Evolutionary conservation across 2,113 vertebrate species (phyloP).

Genomic region (Cyphomyrus plagiostoma): DNA sequence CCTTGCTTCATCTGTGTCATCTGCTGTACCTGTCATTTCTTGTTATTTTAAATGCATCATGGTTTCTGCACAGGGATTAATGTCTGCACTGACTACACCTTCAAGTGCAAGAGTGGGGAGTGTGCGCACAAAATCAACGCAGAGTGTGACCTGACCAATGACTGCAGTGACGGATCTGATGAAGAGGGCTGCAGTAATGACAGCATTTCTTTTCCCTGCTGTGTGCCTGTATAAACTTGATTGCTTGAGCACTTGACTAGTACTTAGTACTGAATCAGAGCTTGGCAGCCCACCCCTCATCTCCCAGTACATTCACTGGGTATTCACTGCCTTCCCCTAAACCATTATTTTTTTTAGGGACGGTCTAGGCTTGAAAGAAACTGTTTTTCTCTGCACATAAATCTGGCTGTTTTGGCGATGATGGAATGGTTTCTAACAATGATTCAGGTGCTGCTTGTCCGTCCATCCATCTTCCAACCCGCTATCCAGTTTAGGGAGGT

Average conservation of each 20-base stretch:
- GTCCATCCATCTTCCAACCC: background rate
- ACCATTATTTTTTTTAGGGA: background rate
- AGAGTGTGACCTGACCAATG: slow-evolving; percentile 57
- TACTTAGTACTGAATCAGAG: background rate
- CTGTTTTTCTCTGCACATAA: background rate
- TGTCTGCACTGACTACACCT: slow-evolving; percentile 58
- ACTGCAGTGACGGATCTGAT: slow-evolving; percentile 61
- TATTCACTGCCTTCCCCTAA: background rate
- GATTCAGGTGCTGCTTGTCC: background rate
- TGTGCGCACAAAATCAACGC: slow-evolving; percentile 69
- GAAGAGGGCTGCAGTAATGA: slow-evolving; percentile 58
- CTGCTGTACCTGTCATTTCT: slow-evolving; percentile 1
- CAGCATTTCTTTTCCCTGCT: background rate
- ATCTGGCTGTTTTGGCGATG: background rate
- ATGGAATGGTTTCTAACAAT: background rate
- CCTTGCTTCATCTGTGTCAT: background rate
- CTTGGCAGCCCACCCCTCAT: background rate
- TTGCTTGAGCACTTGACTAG: background rate
- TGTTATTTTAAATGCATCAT: slow-evolving; percentile 29
- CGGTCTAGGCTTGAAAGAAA: background rate
- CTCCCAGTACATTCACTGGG: background rate
- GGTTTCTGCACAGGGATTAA: slow-evolving; percentile 34
- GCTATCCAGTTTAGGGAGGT: background rate
- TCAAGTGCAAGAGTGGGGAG: slow-evolving; percentile 45
- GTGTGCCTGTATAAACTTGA: background rate